phyloP scores from a whole-genome alignment of 2,888 invertebrate species.

The Acanthacorydalis orientalis region DNA sequence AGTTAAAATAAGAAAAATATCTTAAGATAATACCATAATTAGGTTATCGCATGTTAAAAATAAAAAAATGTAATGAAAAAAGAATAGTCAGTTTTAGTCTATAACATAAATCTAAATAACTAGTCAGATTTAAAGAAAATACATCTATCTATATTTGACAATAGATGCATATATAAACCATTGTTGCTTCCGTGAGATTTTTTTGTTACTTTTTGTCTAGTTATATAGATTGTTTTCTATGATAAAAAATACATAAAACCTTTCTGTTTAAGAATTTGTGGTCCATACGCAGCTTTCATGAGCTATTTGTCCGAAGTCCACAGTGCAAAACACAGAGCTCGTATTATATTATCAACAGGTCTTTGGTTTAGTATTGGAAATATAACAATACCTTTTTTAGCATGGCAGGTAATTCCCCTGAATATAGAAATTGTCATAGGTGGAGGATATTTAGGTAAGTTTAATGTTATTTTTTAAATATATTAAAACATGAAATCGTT shows the following conservation, averaged over 20 bases:
- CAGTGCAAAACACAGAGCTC: conserved; percentile 41
- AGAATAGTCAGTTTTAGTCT: too few relatives aligned
- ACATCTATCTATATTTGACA: too few relatives aligned
- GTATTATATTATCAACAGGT: conserved; percentile 46
- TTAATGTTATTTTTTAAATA: background rate
- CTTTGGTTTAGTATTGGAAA: conserved; percentile 48
- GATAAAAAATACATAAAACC: background rate
- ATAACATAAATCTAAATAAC: too few relatives aligned
- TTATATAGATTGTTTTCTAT: too few relatives aligned
- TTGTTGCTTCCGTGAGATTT: too few relatives aligned
- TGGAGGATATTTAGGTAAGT: conserved; percentile 22
- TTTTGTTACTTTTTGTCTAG: too few relatives aligned
- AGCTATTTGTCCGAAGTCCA: conserved; percentile 62
- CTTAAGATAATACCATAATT: too few relatives aligned
- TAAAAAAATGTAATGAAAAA: too few relatives aligned
- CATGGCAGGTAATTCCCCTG: conserved; percentile 53
- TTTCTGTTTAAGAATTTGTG: conserved; percentile 32
- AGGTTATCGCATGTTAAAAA: too few relatives aligned
- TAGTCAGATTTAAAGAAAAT: too few relatives aligned
- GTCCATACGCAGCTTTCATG: conserved; percentile 56
- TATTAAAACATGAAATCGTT: background rate
- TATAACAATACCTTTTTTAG: conserved; percentile 46
- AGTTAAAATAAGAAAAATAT: too few relatives aligned
- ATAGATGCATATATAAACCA: too few relatives aligned
- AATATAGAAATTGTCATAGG: conserved; percentile 31